These are phyloP conservation scores for Erebia ligea DNA, from an alignment of 2,888 invertebrate species.

Conservation along the genomic window DNA sequence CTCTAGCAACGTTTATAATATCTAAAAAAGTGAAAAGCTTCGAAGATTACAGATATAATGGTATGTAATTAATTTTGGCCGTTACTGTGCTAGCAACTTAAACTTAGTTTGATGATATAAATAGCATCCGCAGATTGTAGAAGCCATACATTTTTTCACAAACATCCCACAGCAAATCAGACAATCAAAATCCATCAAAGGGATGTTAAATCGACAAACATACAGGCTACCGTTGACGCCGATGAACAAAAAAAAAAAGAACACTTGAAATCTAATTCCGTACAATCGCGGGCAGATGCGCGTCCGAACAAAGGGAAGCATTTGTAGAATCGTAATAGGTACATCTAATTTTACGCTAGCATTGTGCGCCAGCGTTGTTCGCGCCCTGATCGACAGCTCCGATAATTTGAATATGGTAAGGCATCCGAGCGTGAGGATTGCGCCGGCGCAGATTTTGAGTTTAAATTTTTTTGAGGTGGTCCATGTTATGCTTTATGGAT, in stretches of 20 bases:
- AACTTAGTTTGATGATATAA: too few relatives aligned
- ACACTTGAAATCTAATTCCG: slow-evolving; percentile 69
- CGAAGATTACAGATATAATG: too few relatives aligned
- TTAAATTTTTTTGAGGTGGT: not conserved
- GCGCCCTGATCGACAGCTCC: slow-evolving; percentile 76
- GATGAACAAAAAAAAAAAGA: slow-evolving; percentile 37
- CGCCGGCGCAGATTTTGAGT: slow-evolving; percentile 46
- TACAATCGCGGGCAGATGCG: slow-evolving; percentile 75
- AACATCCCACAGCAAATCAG: slow-evolving; percentile 3
- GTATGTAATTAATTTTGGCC: too few relatives aligned
- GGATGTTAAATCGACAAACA: slow-evolving; percentile 34
- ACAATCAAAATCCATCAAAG: slow-evolving; percentile 25
- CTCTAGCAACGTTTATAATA: too few relatives aligned
- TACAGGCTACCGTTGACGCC: slow-evolving; percentile 31
- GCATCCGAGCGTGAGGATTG: slow-evolving; percentile 63
- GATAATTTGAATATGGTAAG: slow-evolving; percentile 79
- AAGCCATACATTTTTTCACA: not conserved
- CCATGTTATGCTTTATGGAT: slow-evolving; percentile 7
- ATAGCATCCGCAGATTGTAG: not conserved
- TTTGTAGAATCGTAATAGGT: slow-evolving; percentile 60
- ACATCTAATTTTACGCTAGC: slow-evolving; percentile 64
- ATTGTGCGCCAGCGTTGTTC: slow-evolving; percentile 53
- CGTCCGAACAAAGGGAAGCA: slow-evolving; percentile 60
- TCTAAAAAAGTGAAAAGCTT: too few relatives aligned
- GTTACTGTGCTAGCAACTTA: too few relatives aligned